phyloP scores from a whole-genome alignment of 1,140 invertebrate genomes.

The Diprion similis region DNA sequence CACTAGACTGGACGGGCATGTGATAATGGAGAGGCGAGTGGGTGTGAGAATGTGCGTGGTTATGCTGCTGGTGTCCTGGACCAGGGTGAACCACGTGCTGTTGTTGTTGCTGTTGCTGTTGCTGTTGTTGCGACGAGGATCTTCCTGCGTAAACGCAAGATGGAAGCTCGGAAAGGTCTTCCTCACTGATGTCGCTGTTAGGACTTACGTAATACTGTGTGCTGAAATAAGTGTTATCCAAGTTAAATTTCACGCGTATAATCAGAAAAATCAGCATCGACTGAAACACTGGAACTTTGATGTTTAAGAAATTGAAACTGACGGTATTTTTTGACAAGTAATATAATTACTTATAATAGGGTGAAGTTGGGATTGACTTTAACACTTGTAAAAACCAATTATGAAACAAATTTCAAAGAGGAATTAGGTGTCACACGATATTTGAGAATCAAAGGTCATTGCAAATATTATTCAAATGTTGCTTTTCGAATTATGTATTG shows the following conservation, averaged over 20 bases:
- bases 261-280: no score
- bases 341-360: no score
- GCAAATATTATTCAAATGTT: no score
- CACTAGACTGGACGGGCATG: conserved; percentile 50
- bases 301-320: no score
- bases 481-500: no score
- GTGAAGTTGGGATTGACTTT: no score
- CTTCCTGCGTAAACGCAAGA: conserved; percentile 72
- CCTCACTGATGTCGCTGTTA: conserved; percentile 62
- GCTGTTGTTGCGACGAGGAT: conserved; percentile 46
- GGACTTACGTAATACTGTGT: conserved; percentile 62
- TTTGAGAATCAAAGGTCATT: no score
- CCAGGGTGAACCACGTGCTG: conserved; percentile 51
- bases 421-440: no score
- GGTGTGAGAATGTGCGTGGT: conserved; percentile 34
- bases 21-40: conserved; percentile 57
- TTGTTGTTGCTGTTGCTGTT: conserved; percentile 46
- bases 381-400: no score
- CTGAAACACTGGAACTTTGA: no score
- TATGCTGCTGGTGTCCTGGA: conserved; percentile 19
- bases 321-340: no score
- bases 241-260: not conserved
- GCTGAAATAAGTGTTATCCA: conserved; percentile 38
- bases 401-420: no score
- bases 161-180: conserved; percentile 68